Base-by-base conservation (phyloP, 2,888 invertebrate genomes). In the Lissonota sp. region DNA sequence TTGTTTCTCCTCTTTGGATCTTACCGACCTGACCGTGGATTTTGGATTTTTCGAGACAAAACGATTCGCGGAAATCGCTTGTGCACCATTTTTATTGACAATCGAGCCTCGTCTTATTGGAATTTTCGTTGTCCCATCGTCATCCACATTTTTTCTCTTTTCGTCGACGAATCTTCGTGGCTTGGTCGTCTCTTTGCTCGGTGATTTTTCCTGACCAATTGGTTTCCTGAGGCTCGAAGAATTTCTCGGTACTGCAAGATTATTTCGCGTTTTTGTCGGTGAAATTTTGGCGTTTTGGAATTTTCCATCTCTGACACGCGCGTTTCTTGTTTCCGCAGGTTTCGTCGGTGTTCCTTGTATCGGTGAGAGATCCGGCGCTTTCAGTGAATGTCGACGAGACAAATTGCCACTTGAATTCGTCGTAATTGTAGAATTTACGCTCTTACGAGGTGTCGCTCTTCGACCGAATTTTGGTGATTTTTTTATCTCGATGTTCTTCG, bases 311-410 rank as follows among this genome's bases (percentile, higher is more conserved):
- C 85, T 67, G 49, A 42, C 16, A 66, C 82, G 26, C n/a, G 49
- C 63, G 12, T 51, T 44, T 40, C 70, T 46, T 26, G 26, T 26
- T 40, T 82, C 63, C 42, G 71, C 12, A 3, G 86, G 87, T 69
- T 87, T 91, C 26, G 90, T 88, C 5, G 91, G 91, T 0, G 91
- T 91, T 4, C 91, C 91, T 44, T 89, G 90, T 12, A 91, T 91
- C 14, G 92, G 91, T 39, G 91, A 90, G 0, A 91, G 85, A 6
- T 86, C 87, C 12, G 87, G 75, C 7, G 81, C 80, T 40, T 80
- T 83, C n/a, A 82, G 8, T 0, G 84, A 82, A 16, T 60, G 71
- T 14, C 84, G 77, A 5, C 85, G 84, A 37, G 71, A 60, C 4
- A 44, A 4, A 8, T 73, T 57, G 12, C 53, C 66, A 40, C 39